Evolutionary conservation across 2,888 invertebrate species (phyloP), one percentile per base, ranked within the genome.

Genomic region (Melieria picta): DNA sequence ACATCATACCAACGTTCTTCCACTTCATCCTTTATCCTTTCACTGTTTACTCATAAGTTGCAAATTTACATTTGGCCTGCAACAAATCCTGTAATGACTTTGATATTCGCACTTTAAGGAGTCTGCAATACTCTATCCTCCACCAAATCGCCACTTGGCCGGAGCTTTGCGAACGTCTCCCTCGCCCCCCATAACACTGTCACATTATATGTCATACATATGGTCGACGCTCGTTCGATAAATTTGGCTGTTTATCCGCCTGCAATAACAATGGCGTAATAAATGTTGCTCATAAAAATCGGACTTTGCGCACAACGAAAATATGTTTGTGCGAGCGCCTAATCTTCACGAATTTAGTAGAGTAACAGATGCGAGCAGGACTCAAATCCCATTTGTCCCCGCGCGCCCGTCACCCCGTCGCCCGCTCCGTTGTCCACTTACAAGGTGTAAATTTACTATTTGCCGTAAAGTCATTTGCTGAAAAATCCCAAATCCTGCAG

Each of bases 401-500:
- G 30, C 30, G 30, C 30, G 3, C 30, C 3, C 30, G 30, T 30
- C 30, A 30, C 3, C 30, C 30, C 30, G 30, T 30, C 30, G 30
- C 16, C 46, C 77, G 50, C 11, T 52, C 4, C n/a, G n/a, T 52
- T 52, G 77, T 79, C 79, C 78, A 81, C 79, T 82, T 80, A 81
- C 80, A 79, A 82, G 82, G 82, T 81, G 81, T 79, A 80, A 81
- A 82, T 81, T 81, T 81, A 81, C 79, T 78, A 79, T 77, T 78
- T 78, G 78, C 79, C 81, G 80, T 81, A 80, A 82, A 80, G 79
- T 80, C 81, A 81, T 81, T 82, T 80, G 79, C 57, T 50, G 16
- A 68, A 73, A 69, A 70, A 69, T 69, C 45, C 60, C 42, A 64
- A 67, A 72, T 67, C 62, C 63, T 69, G 62, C 63, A 56, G 62